Evolutionary conservation across 2,888 invertebrate species (phyloP).

Genomic region (Polietes domitor): DNA sequence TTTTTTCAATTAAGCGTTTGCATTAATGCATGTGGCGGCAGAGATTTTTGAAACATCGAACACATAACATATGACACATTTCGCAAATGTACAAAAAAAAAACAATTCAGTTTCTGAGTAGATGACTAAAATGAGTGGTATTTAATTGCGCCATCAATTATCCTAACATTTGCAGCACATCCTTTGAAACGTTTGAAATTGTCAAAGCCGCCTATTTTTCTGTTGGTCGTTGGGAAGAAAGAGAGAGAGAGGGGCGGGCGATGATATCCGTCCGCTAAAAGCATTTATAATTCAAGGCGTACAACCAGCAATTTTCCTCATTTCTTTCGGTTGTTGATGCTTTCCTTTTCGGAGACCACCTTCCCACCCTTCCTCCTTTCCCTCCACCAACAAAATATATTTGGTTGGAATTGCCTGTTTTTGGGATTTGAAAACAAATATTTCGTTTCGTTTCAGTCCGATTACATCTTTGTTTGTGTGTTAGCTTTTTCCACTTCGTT

Average conservation of each 20-base stretch:
- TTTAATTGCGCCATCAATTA: constrained; percentile 38
- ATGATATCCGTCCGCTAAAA: not conserved
- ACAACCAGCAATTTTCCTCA: not conserved
- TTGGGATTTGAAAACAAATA: constrained; percentile 4
- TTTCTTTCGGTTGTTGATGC: too few species aligned
- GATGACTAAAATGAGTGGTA: not conserved
- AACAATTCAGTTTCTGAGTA: too few species aligned
- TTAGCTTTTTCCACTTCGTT: not conserved
- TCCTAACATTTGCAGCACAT: constrained; percentile 7
- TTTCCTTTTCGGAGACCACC: too few species aligned
- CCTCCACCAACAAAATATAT: not conserved
- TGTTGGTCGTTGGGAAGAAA: too few species aligned
- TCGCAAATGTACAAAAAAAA: too few species aligned
- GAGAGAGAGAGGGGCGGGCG: not conserved
- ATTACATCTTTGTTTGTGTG: not conserved
- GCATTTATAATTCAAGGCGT: constrained; percentile 22
- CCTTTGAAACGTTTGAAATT: not conserved
- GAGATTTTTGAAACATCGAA: too few species aligned
- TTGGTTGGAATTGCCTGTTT: not conserved
- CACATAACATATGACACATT: too few species aligned
- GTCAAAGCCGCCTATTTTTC: not conserved
- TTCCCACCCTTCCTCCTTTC: not conserved
- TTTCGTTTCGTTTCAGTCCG: not conserved
- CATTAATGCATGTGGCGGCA: too few species aligned
- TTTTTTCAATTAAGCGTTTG: too few species aligned